Evolutionary conservation across 2,797 vertebrate species (phyloP).

Genomic region (Catharus ustulatus): DNA sequence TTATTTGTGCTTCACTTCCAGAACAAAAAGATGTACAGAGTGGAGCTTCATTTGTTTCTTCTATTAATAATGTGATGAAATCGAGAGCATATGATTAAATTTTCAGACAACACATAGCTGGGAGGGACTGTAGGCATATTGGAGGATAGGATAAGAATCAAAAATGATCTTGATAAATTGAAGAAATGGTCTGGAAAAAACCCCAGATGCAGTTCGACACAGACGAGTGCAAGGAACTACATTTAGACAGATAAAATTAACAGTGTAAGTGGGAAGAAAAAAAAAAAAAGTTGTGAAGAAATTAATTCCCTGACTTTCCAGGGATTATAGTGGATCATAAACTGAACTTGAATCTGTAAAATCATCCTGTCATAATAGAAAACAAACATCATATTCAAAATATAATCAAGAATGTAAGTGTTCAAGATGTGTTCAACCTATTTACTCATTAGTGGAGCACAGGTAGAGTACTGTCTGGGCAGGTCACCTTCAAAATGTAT

Average conservation of each 20-base stretch:
- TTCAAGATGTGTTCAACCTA: neutral
- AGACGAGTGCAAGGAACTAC: neutral
- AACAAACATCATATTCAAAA: neutral
- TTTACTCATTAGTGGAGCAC: neutral
- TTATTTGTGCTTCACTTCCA: conserved; percentile 11
- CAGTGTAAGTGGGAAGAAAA: neutral
- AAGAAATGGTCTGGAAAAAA: conserved; percentile 41
- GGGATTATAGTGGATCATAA: neutral
- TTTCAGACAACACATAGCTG: conserved; percentile 40
- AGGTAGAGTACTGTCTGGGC: neutral
- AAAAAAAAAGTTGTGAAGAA: neutral
- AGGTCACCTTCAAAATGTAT: neutral
- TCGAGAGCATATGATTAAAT: conserved; percentile 55
- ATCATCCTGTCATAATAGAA: neutral
- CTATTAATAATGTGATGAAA: conserved; percentile 37
- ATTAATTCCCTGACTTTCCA: neutral
- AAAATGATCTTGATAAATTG: conserved; percentile 43
- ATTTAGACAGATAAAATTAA: conserved; percentile 36
- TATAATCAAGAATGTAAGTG: neutral
- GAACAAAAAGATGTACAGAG: neutral
- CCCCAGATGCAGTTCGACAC: neutral
- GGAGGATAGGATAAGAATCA: neutral
- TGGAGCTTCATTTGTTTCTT: neutral
- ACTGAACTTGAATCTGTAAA: neutral
- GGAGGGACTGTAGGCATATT: conserved; percentile 7